These are phyloP conservation scores for Trypoxylon attenuatum DNA, from an alignment of 2,888 invertebrate genomes.

Conservation along the genomic window DNA sequence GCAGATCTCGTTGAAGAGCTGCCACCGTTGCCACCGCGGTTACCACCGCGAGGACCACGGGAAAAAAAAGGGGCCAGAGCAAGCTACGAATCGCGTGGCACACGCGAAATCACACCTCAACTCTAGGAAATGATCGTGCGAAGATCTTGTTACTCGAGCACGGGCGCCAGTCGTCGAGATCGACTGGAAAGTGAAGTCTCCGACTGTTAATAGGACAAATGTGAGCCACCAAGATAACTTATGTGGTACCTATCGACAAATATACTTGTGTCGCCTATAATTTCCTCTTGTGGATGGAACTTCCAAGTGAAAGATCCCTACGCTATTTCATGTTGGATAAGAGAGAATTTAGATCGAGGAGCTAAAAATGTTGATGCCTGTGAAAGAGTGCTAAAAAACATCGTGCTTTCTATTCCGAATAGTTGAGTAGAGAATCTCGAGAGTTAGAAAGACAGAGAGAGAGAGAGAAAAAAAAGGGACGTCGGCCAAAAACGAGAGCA, in stretches of 20 bases:
- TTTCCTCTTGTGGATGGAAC: too few relatives aligned
- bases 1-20: not conserved
- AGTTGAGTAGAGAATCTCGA: too few relatives aligned
- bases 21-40: not conserved
- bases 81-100: slow-evolving; percentile 44
- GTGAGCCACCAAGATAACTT: slow-evolving; percentile 9
- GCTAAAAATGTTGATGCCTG: too few relatives aligned
- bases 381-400: too few relatives aligned
- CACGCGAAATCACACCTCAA: slow-evolving; percentile 45
- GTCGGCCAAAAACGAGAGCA: too few relatives aligned
- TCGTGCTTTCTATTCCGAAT: too few relatives aligned
- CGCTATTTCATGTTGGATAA: too few relatives aligned
- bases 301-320: too few relatives aligned
- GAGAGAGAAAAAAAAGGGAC: not conserved
- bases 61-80: not conserved
- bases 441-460: too few relatives aligned
- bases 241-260: too few relatives aligned
- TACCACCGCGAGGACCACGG: not conserved
- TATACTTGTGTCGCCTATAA: too few relatives aligned
- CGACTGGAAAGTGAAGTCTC: slow-evolving; percentile 60
- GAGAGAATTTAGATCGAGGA: too few relatives aligned
- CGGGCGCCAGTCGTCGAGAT: slow-evolving; percentile 39
- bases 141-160: slow-evolving; percentile 63
- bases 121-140: slow-evolving; percentile 51
- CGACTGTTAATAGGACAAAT: slow-evolving; percentile 50